These are phyloP conservation scores for Cerastoderma edule DNA, from an alignment of 2,888 invertebrate genomes.

Conservation along the genomic window DNA sequence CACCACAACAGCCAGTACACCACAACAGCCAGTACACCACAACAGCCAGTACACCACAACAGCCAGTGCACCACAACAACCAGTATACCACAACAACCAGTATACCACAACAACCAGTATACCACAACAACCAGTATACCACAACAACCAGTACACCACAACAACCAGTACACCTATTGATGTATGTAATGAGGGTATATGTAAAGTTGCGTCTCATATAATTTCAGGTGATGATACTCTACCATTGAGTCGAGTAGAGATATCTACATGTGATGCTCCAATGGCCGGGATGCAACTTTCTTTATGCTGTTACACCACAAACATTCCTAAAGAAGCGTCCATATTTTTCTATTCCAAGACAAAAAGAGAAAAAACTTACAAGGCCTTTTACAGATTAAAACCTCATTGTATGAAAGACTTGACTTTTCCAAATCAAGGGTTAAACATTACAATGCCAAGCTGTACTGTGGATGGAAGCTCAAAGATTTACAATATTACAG, in stretches of 20 bases:
- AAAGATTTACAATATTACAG: not conserved
- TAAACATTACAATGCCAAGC: not conserved
- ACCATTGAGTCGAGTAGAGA: slow-evolving; percentile 25
- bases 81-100: too few relatives aligned
- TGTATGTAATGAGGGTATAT: too few relatives aligned
- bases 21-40: too few relatives aligned
- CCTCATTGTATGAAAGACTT: not conserved
- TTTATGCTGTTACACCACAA: slow-evolving; percentile 30
- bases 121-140: too few relatives aligned
- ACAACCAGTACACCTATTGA: too few relatives aligned
- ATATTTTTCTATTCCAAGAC: slow-evolving; percentile 27
- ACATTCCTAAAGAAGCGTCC: slow-evolving; percentile 24
- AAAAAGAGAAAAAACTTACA: not conserved
- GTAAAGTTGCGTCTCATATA: too few relatives aligned
- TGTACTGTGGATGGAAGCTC: not conserved
- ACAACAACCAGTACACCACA: too few relatives aligned
- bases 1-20: too few relatives aligned
- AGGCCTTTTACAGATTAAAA: not conserved
- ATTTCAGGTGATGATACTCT: too few relatives aligned
- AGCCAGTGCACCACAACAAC: too few relatives aligned
- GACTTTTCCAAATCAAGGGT: not conserved
- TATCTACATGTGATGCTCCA: slow-evolving; percentile 34
- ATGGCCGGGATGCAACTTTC: not conserved
- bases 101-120: too few relatives aligned
- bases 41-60: too few relatives aligned